Evolutionary conservation across 2,797 vertebrate species (phyloP), one percentile per base, ranked within the genome.

Genomic region (Heterohyrax brucei): DNA sequence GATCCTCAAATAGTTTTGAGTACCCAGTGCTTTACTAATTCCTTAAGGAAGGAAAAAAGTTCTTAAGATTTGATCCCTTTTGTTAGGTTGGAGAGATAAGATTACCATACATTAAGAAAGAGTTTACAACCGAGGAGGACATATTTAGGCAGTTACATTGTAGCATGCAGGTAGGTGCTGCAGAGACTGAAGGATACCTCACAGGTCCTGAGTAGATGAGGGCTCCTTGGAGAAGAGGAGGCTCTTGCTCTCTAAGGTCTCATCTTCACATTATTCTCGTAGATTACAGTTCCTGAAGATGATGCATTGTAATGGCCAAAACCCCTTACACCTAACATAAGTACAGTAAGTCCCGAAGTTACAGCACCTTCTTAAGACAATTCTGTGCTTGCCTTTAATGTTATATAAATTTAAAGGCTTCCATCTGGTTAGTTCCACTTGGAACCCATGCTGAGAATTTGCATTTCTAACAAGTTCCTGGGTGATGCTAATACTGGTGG

Each of bases 211-310:
- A 90, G 48, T 78, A 76, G 59, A 64, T 50, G 53, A n/a, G 61
- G 4, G 59, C 66, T 96, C 93, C 48, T 78, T 81, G 28, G 62
- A 91, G 84, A 87, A 91, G 84, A 16, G 61, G 81, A 83, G 26
- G 5, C 46, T 53, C 3, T 94, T 81, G 28, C 61, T 93, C 89
- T 96, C 56, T 87, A 9, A 89, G 77, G 44, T 72, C 53, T 61
- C 61, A 85, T 30, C 19, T 85, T 66, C 10, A 4, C 50, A 21
- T 73, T 85, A 70, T 33, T 46, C 48, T 30, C 18, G 18, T 89
- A 93, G 82, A 82, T 90, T 77, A 80, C 53, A 56, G 13, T 73
- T 84, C 33, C 77, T 91, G 50, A 81, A 94, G 61, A 79, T 89
- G 39, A 12, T 84, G 75, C 53, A 87, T n/a, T 75, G 16, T 73